Base-by-base conservation (phyloP, 2,888 invertebrate genomes). In the Conops quadrifasciatus region DNA sequence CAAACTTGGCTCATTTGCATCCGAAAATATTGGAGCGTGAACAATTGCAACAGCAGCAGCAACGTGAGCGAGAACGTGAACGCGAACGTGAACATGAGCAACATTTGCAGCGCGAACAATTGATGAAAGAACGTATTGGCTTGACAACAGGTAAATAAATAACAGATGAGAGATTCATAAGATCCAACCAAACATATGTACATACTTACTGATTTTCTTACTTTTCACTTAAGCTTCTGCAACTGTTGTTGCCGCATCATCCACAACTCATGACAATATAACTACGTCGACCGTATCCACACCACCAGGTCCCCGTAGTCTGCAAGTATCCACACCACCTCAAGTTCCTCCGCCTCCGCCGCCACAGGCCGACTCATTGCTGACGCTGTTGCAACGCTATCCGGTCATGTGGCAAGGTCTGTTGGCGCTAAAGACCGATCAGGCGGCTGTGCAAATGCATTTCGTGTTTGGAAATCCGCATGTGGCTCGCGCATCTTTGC, bases 371-470 rank as follows among this genome's bases (percentile, higher is more conserved):
- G 94, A 95, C 86, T 92, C 93, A 69, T 87, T 95, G 77, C 89
- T 94, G 77, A 93, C 92, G 88, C 85, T 95, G 68, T 88, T 95
- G 9, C 91, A 96, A 91, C 92, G 95, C 72, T 97, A 97, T 87
- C 97, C 97, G 13, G 93, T 97, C 60, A 95, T 97, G 93, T 98
- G 98, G 98, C 97, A 97, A 87, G 97, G 98, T 1, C 87, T 95
- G 73, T 87, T 98, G 77, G 97, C 96, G 0, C 88, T 98, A 77
- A 98, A 98, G 88, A 98, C 96, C 85, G 98, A 98, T 87, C 94
- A 94, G 80, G 97, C 97, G 7, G 95, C 95, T 36, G 98, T 98
- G 60, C 98, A 98, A 88, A 98, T 98, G 98, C 97, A 98, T 88
- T 97, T 96, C 87, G 96, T 98, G 75, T 94, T 95, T 80, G 98